Conservation (phyloP, 2,113 vertebrate species). For the Himantopus leucocephalus region DNA sequence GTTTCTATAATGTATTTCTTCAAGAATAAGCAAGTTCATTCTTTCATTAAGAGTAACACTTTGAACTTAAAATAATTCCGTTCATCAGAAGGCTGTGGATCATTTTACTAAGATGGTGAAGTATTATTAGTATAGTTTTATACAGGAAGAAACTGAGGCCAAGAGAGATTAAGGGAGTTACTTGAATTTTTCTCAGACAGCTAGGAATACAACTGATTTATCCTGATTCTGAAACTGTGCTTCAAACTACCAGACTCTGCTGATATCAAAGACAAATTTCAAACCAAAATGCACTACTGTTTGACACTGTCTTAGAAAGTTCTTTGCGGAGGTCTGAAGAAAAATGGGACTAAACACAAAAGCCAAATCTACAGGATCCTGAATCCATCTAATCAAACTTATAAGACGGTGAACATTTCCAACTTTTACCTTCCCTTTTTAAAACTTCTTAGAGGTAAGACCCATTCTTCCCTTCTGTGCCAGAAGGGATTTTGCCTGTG, state of each 20-base stretch:
- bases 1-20: slow-evolving; percentile 27
- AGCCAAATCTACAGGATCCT: not conserved
- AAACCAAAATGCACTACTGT: not conserved
- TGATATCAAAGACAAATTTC: not conserved
- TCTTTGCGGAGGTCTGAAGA: not conserved
- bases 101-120: not conserved
- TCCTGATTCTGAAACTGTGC: not conserved
- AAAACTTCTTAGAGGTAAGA: not conserved
- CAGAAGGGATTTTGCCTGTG: not conserved
- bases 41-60: slow-evolving; percentile 41
- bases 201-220: not conserved
- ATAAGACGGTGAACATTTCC: not conserved
- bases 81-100: slow-evolving; percentile 20
- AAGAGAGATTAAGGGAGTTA: not conserved
- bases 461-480: not conserved
- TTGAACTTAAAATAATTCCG: slow-evolving; percentile 45
- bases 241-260: not conserved
- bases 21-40: slow-evolving; percentile 26
- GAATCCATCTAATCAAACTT: not conserved
- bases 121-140: not conserved
- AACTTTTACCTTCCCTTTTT: not conserved
- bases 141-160: not conserved
- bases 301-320: not conserved
- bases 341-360: not conserved
- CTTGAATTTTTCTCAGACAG: not conserved